Evolutionary conservation across 2,113 vertebrate species (phyloP), one percentile per base, ranked within the genome.

Genomic region (Odontophorus gujanensis): DNA sequence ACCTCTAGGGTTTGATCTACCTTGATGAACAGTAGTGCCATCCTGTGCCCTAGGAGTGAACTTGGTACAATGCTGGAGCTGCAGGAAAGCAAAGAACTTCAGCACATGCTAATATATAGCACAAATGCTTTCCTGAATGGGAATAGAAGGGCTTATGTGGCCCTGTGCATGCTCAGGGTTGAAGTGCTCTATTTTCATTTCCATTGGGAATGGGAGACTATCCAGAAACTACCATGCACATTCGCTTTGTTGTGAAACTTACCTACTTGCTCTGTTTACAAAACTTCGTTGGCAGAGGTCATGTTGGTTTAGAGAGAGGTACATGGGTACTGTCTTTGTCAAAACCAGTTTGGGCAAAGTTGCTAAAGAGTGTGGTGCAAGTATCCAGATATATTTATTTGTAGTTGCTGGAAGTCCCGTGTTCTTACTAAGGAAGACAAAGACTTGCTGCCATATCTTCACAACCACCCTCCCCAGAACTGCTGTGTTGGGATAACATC

Each of bases 21-120:
- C 51, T 25, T n/a, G 69, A 36, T 15, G 51, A 66, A 40, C 24
- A 75, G 45, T 47, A 67, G 11, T 3, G 34, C n/a, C 6, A 69
- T 50, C 38, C 47, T 79, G 21, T 0, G 0, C 1, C 1, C 12
- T 32, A 53, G 36, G 43, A 50, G 6, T 18, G 51, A 67, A 9
- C 47, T n/a, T 1, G 1, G 19, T 57, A 62, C 26, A 28, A 8
- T 6, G 14, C 7, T 22, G 22, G 73, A 68, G 36, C 50, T 53
- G 28, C 42, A 61, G 81, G 25, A 58, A 22, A 19, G 42, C 32
- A 57, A 67, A 71, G n/a, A 38, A 15, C 67, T n/a, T 76, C 22
- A 75, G 51, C 43, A 43, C 38, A 51, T 16, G 1, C 43, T 22
- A 55, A 34, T 0, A 0, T 20, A 59, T 6, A 45, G 51, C 53